phyloP scores from a whole-genome alignment of 2,797 vertebrate species.

The Falco cherrug region DNA sequence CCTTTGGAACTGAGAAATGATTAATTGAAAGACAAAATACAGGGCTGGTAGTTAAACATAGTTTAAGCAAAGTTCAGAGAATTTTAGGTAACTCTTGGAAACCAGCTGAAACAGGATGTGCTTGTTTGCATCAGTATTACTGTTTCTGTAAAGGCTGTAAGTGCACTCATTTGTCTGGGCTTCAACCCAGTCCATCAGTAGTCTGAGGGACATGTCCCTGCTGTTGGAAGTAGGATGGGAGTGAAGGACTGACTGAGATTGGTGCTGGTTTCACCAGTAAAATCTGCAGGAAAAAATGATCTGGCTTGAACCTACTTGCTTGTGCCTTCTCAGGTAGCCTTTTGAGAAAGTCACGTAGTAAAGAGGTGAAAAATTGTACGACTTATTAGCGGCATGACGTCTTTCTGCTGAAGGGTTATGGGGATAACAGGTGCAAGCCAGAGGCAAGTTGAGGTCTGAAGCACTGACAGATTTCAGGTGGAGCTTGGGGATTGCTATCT shows the following conservation, averaged over 20 bases:
- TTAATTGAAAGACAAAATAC: background rate
- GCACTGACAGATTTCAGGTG: background rate
- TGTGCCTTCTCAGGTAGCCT: background rate
- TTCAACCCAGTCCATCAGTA: background rate
- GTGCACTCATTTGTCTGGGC: background rate
- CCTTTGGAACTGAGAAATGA: background rate
- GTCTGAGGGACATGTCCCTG: fast-evolving
- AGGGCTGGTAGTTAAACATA: background rate
- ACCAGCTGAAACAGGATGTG: conserved; percentile 14
- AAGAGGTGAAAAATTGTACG: background rate
- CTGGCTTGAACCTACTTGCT: background rate
- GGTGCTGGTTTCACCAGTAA: background rate
- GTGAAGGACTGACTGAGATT: background rate
- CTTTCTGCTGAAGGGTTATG: background rate
- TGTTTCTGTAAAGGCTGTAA: background rate
- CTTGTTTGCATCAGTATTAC: background rate
- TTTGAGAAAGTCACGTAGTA: background rate
- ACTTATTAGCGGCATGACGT: background rate
- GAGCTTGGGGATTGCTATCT: background rate
- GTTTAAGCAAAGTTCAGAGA: background rate
- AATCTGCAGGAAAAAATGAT: background rate
- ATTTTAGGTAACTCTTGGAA: background rate
- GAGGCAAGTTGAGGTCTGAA: background rate
- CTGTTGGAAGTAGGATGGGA: background rate
- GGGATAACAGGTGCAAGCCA: background rate